Evolutionary conservation across 2,113 vertebrate genomes (phyloP), one percentile per base, ranked within the genome.

Genomic region (Rhinoptilus africanus): DNA sequence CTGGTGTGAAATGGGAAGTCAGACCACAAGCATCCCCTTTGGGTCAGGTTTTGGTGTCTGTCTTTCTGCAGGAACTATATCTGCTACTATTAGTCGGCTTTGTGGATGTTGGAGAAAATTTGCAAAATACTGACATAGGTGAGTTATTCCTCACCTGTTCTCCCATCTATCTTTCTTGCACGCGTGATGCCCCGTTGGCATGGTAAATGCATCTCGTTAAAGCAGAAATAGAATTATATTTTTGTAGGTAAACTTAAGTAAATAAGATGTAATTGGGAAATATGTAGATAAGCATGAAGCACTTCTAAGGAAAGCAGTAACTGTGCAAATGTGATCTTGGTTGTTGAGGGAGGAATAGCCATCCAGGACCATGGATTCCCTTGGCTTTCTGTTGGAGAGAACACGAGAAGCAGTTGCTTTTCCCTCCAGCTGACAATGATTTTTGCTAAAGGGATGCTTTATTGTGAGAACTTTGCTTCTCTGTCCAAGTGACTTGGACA

Each of bases 251-350:
- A 89, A 64, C 32, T 17, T n/a, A 47, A 53, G 45, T 43, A 60
- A 85, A 66, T 71, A 45, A 23, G 66, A 43, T 16, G 21, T 60
- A 57, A 64, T 41, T 64, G 32, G 62, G 75, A 60, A 66, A 48
- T 68, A 51, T 1, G 57, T 79, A 60, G 26, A 8, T 26, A 37
- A 69, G 11, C 0, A 1, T 16, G 53, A 53, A n/a, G 14, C 0
- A 0, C 5, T 5, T 50, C 17, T 28, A 3, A 8, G 45, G 22
- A 35, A 79, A 75, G 60, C 43, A 56, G 47, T 17, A 87, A 37
- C 18, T 4, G 24, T 66, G 16, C 23, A 3, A 35, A 3, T 77
- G 63, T 45, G 78, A 34, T 89, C 23, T 82, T 0, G 0, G 41
- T 12, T 41, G 81, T 47, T 56, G 10, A 45, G 56, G 57, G 3